Percentiles rank a stretch among this genome's conserved stretches.
These are phyloP conservation scores for Lynx canadensis DNA, from an alignment of 2,113 vertebrate species.

Conservation along the genomic window DNA sequence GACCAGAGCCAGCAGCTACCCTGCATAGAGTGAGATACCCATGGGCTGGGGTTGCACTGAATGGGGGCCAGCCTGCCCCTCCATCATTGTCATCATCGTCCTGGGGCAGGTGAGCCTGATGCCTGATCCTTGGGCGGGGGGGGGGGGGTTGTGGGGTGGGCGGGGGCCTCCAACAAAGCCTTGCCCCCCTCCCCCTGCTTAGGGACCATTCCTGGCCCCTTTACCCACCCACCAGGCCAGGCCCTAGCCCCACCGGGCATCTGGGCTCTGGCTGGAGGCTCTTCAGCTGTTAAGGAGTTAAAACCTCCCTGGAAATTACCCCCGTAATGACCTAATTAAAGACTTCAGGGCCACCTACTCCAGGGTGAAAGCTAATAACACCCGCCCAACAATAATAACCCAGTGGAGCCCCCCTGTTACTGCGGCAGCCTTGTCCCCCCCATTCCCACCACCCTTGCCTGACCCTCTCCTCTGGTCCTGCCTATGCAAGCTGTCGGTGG, in stretches of 20 bases:
- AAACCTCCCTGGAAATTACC: conserved; percentile 77
- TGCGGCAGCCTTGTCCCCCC: conserved; percentile 67
- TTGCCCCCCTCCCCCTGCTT: fast-evolving
- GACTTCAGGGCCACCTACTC: conserved; percentile 79
- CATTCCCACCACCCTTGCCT: conserved; percentile 55
- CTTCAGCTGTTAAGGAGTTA: conserved; percentile 74
- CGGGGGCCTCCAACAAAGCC: not conserved
- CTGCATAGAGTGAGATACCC: not conserved
- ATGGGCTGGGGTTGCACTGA: not conserved
- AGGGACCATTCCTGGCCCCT: not conserved
- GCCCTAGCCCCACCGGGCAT: not conserved
- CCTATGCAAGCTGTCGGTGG: not conserved
- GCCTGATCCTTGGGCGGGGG: not conserved
- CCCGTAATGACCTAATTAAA: conserved; percentile 85
- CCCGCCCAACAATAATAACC: conserved; percentile 78
- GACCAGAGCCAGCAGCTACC: not conserved
- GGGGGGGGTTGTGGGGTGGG: not conserved
- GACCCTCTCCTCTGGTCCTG: not conserved
- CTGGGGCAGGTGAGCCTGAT: not conserved
- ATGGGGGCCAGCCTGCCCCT: not conserved
- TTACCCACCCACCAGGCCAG: not conserved
- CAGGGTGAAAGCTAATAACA: conserved; percentile 80
- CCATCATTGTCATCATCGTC: not conserved
- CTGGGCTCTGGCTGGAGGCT: not conserved
- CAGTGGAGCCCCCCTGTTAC: conserved; percentile 80